Conservation (phyloP, 53 echinoderm and acorn worm species). For the Holothuria leucospilota region DNA sequence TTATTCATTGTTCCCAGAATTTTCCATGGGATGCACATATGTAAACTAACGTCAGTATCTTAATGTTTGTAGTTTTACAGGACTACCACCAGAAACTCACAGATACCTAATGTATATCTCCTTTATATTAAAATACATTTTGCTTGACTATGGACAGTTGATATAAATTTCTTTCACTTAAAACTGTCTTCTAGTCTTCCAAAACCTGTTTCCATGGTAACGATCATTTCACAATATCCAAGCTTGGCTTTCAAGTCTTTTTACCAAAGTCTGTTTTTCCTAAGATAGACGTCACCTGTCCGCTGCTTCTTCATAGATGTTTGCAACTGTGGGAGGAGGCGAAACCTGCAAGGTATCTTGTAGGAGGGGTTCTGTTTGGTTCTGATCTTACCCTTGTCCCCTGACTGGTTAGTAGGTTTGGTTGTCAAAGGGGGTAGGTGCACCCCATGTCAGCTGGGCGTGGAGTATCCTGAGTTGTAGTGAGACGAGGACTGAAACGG, state of each 20-base stretch:
- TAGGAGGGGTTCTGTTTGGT: neutral
- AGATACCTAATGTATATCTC: no score
- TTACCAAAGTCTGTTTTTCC: conserved; percentile 35
- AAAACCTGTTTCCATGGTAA: no score
- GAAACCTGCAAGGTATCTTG: conserved; percentile 16
- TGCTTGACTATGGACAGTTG: no score
- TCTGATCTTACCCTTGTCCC: neutral
- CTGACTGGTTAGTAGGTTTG: neutral
- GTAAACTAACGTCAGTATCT: no score
- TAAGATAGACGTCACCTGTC: conserved; percentile 3
- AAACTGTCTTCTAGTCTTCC: no score
- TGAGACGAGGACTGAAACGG: conserved; percentile 57
- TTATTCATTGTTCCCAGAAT: no score
- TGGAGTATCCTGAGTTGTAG: conserved; percentile 49
- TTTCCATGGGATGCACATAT: no score
- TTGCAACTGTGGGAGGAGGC: neutral
- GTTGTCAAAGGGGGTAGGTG: conserved; percentile 37
- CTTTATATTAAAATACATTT: no score
- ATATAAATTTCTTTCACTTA: no score
- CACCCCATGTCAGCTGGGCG: conserved; percentile 36
- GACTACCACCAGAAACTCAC: no score
- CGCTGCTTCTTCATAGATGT: neutral
- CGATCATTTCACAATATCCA: neutral
- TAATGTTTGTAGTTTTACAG: no score
- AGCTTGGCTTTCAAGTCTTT: neutral